Conservation (phyloP, 2,113 vertebrate species). For the Eptatretus burgeri region DNA sequence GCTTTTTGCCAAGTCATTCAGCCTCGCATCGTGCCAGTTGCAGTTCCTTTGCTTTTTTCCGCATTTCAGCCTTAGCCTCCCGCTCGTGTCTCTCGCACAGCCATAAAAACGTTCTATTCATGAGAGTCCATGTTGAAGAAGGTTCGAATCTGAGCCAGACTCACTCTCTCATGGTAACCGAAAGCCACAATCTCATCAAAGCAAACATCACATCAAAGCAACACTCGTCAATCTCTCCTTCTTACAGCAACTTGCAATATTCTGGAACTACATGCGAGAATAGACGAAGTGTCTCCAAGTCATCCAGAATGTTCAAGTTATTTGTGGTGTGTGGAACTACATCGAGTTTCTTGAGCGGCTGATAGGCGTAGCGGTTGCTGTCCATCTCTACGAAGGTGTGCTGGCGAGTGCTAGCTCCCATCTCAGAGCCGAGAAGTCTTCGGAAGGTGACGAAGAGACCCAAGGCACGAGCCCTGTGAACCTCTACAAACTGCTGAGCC, state of each 20-base stretch:
- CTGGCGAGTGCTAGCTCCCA: no score
- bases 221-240: constrained; percentile 79
- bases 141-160: constrained; percentile 80
- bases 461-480: constrained; percentile 82
- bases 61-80: constrained; percentile 86
- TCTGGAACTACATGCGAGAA: constrained; percentile 96
- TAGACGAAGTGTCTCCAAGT: constrained; percentile 72
- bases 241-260: constrained; percentile 73
- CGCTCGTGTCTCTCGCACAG: constrained; percentile 83
- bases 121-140: constrained; percentile 99
- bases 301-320: constrained; percentile 97
- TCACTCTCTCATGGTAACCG: constrained; percentile 87
- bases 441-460: constrained; percentile 79
- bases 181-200: constrained; percentile 93
- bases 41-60: constrained; percentile 74
- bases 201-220: constrained; percentile 95
- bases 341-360: constrained; percentile 87
- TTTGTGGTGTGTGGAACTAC: constrained; percentile 97
- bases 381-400: constrained; percentile 96
- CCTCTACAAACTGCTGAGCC: constrained; percentile 93
- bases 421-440: constrained; percentile 80
- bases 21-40: constrained; percentile 75
- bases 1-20: constrained; percentile 66
- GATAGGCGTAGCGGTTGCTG: constrained; percentile 90
- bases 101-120: constrained; percentile 85